Evolutionary conservation across 23 tunicate species (phyloP).

Genomic region (Oikopleura dioica): DNA sequence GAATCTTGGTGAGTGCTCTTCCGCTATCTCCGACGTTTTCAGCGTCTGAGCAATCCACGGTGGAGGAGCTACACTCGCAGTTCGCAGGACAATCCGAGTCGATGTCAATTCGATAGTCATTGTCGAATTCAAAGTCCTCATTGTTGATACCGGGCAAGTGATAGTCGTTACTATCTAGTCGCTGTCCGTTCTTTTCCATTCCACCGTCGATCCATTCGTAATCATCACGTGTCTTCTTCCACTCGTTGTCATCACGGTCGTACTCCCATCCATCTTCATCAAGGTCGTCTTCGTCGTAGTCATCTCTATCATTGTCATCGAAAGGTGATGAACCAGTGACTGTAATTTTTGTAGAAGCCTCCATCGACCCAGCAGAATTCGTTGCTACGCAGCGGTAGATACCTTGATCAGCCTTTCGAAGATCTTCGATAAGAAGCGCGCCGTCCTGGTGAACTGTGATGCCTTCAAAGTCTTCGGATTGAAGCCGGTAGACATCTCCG

Average conservation of each 20-base stretch:
- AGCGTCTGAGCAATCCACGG: conserved; percentile 38
- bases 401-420: conserved; percentile 7
- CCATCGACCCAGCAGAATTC: neutral
- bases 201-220: too few species aligned
- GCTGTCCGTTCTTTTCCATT: too few species aligned
- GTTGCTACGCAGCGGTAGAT: neutral
- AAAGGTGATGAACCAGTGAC: neutral
- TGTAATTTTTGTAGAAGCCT: neutral
- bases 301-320: neutral
- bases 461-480: conserved; percentile 66
- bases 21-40: neutral
- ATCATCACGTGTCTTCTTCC: too few species aligned
- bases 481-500: conserved; percentile 39
- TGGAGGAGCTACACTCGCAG: conserved; percentile 32
- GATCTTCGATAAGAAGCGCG: conserved; percentile 25
- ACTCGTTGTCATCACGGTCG: neutral
- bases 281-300: neutral
- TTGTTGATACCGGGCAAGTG: neutral
- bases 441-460: conserved; percentile 49
- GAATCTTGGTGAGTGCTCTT: too few species aligned
- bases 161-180: neutral
- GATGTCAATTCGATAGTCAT: neutral
- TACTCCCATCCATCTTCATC: neutral
- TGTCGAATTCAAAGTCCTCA: neutral
- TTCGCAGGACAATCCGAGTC: conserved; percentile 16